phyloP scores from a whole-genome alignment of 1,140 invertebrate species.

The Nomia melanderi region DNA sequence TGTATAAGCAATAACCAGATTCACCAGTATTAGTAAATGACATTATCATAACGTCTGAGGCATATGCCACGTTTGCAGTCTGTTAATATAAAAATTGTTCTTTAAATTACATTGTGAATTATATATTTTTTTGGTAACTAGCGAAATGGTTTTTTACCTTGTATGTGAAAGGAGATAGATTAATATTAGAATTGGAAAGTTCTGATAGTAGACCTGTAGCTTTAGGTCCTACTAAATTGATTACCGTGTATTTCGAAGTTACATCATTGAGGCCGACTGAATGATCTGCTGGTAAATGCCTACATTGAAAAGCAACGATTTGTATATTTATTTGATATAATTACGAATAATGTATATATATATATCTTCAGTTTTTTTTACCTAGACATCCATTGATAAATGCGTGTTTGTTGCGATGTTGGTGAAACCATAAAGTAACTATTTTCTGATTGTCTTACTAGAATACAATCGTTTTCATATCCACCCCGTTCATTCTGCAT shows the following conservation, averaged over 20 bases:
- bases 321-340: background rate
- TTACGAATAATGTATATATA: background rate
- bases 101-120: background rate
- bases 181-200: conserved; percentile 86
- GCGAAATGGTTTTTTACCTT: conserved; percentile 77
- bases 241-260: conserved; percentile 91
- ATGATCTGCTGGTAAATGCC: conserved; percentile 84
- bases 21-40: conserved; percentile 92
- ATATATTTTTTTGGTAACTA: background rate
- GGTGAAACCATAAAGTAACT: conserved; percentile 93
- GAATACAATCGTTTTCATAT: conserved; percentile 91
- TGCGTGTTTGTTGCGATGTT: conserved; percentile 89
- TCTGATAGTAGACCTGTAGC: conserved; percentile 87
- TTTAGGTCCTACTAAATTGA: conserved; percentile 92
- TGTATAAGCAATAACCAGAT: conserved; percentile 91
- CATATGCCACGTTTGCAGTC: conserved; percentile 88
- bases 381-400: conserved; percentile 87
- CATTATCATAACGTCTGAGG: conserved; percentile 89
- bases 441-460: conserved; percentile 87
- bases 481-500: conserved; percentile 91
- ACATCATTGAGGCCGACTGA: conserved; percentile 87
- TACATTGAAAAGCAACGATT: conserved; percentile 31
- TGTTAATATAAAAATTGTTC: conserved; percentile 60
- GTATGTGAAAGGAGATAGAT: conserved; percentile 88
- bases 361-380: conserved; percentile 48